These are phyloP conservation scores for Pachyseris speciosa DNA, from an alignment of 64 coral and sea anemone species.

Conservation along the genomic window DNA sequence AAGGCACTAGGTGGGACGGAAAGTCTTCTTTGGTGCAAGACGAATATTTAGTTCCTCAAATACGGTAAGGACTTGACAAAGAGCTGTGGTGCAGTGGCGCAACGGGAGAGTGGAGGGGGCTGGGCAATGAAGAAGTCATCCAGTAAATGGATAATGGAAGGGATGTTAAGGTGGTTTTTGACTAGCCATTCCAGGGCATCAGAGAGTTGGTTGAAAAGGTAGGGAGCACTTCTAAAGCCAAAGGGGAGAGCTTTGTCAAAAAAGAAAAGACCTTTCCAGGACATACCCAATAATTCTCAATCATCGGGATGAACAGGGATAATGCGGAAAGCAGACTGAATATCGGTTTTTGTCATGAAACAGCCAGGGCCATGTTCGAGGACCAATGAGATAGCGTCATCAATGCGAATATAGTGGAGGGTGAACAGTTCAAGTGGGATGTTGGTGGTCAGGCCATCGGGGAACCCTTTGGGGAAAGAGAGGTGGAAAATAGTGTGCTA, in stretches of 20 bases:
- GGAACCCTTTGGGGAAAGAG: too few relatives aligned
- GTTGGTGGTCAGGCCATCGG: too few relatives aligned
- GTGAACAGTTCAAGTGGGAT: too few relatives aligned
- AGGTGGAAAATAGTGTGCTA: too few relatives aligned
- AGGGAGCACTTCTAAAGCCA: slow-evolving; percentile 1
- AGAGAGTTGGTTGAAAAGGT: slow-evolving; percentile 10
- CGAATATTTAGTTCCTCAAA: not conserved
- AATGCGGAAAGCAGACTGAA: not conserved
- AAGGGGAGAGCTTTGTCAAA: not conserved
- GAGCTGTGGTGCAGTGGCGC: not conserved
- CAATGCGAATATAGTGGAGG: too few relatives aligned
- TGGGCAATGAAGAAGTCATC: slow-evolving; percentile 19
- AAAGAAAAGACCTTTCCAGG: not conserved
- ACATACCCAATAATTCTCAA: not conserved
- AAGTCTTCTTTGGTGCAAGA: not conserved
- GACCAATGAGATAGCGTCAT: too few relatives aligned
- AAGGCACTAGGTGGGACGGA: not conserved
- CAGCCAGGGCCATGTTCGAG: too few relatives aligned
- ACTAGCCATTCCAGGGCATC: slow-evolving; percentile 2
- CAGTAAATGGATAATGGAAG: not conserved
- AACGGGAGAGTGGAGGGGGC: not conserved
- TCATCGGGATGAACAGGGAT: slow-evolving; percentile 16
- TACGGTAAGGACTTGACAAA: not conserved
- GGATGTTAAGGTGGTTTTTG: not conserved
- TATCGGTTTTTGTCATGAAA: too few relatives aligned